A percentile compares a stretch with the other conserved stretches of the same genome.
phyloP scores from a whole-genome alignment of 2,113 vertebrate species.

The Atherinomorus stipes region DNA sequence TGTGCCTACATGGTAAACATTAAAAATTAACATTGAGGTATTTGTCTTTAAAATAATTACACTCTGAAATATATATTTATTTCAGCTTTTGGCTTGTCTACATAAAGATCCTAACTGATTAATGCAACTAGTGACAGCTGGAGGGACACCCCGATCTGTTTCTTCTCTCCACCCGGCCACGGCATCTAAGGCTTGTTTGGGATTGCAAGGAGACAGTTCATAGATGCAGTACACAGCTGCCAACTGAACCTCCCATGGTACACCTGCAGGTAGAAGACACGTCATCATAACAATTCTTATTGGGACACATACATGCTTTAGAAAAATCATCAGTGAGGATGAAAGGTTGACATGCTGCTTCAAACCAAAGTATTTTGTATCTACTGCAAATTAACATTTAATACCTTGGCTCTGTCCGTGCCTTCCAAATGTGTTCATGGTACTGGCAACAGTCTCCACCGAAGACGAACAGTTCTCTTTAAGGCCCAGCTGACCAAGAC shows the following conservation, averaged over 20 bases:
- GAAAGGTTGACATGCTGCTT: not conserved
- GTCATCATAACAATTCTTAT: not conserved
- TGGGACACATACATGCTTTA: not conserved
- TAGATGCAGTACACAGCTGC: slow-evolving; percentile 92
- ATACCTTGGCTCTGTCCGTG: slow-evolving; percentile 93
- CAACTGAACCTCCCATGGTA: slow-evolving; percentile 93
- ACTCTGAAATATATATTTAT: not conserved
- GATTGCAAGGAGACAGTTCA: slow-evolving; percentile 91
- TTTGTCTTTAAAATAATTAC: slow-evolving; percentile 6
- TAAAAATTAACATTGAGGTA: slow-evolving; percentile 16
- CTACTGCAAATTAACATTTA: slow-evolving; percentile 5
- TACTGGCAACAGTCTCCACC: slow-evolving; percentile 88
- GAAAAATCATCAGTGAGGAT: no score
- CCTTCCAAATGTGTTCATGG: slow-evolving; percentile 89
- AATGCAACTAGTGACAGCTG: slow-evolving; percentile 84
- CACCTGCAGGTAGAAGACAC: slow-evolving; percentile 77
- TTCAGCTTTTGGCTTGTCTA: slow-evolving; percentile 71
- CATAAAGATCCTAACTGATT: slow-evolving; percentile 86
- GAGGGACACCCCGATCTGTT: slow-evolving; percentile 77
- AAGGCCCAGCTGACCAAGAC: slow-evolving; percentile 90
- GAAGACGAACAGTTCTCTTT: slow-evolving; percentile 87
- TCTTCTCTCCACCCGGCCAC: slow-evolving; percentile 86
- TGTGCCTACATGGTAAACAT: not conserved
- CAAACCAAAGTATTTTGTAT: not conserved
- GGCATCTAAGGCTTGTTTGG: slow-evolving; percentile 84